Evolutionary conservation across 2,113 vertebrate genomes (phyloP).

Genomic region (Caranx melampygus): DNA sequence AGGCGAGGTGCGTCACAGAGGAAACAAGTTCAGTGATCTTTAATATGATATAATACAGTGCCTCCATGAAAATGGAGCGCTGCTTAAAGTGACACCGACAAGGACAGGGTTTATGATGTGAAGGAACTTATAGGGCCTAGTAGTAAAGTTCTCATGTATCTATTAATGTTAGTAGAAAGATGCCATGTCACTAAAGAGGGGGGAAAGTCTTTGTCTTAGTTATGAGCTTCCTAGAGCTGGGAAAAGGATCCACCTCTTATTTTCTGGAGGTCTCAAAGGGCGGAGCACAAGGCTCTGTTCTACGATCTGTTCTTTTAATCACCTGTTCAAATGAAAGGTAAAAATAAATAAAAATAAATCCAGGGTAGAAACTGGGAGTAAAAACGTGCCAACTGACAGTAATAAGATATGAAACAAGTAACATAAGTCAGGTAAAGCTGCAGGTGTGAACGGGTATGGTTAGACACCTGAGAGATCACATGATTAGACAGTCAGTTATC

Average conservation of each 20-base stretch:
- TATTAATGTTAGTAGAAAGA: not conserved
- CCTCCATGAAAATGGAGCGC: not conserved
- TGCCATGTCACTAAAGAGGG: not conserved
- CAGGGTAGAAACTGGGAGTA: no score
- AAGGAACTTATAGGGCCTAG: not conserved
- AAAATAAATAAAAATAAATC: no score
- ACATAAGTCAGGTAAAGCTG: not conserved
- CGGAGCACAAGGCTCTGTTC: no score
- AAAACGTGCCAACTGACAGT: not conserved
- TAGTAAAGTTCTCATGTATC: not conserved
- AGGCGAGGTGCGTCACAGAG: not conserved
- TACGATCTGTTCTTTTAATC: no score
- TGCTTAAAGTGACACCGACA: not conserved
- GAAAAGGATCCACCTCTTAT: no score
- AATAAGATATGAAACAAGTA: not conserved
- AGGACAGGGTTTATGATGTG: not conserved
- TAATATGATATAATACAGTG: not conserved
- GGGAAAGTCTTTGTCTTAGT: not conserved
- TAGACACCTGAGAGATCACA: not conserved
- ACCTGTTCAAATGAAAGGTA: no score
- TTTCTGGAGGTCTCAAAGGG: no score
- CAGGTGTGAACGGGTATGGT: not conserved
- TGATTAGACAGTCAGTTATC: not conserved
- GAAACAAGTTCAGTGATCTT: not conserved
- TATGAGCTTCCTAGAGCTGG: no score